A percentile compares a stretch with the other conserved stretches of the same genome.
Conservation (phyloP, 2,113 vertebrate species). For the Taurulus bubalis region DNA sequence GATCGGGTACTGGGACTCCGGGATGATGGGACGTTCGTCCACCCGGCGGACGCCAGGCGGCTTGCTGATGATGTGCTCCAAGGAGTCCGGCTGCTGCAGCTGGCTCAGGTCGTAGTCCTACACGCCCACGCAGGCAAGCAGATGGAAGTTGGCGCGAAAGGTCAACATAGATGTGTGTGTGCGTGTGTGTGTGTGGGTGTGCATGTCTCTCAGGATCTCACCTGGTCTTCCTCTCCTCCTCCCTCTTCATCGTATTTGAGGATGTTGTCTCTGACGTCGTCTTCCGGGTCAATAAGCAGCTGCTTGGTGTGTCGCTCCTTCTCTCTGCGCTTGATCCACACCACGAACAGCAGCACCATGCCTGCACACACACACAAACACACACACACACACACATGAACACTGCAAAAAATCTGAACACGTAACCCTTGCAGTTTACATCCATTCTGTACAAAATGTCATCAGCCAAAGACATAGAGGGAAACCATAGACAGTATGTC, state of each 20-base stretch:
- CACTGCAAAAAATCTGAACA: background rate
- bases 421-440: background rate
- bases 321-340: constrained; percentile 95
- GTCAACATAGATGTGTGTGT: background rate
- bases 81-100: constrained; percentile 94
- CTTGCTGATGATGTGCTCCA: constrained; percentile 96
- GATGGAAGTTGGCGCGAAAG: constrained; percentile 1
- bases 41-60: constrained; percentile 91
- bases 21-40: constrained; percentile 94
- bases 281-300: constrained; percentile 96
- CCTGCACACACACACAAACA: constrained; percentile 78
- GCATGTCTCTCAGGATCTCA: constrained; percentile 67
- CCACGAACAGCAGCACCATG: constrained; percentile 93
- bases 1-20: constrained; percentile 95
- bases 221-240: constrained; percentile 97
- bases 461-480: background rate
- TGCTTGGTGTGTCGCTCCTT: constrained; percentile 95
- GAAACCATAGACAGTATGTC: too few species aligned
- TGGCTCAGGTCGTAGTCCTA: constrained; percentile 99
- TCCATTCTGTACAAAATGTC: background rate
- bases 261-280: constrained; percentile 96
- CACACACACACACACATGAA: constrained; percentile 36
- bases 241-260: constrained; percentile 97
- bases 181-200: background rate
- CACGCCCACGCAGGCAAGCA: constrained; percentile 36